Evolutionary conservation across 2,888 invertebrate genomes (phyloP).

Genomic region (Pteria penguin): DNA sequence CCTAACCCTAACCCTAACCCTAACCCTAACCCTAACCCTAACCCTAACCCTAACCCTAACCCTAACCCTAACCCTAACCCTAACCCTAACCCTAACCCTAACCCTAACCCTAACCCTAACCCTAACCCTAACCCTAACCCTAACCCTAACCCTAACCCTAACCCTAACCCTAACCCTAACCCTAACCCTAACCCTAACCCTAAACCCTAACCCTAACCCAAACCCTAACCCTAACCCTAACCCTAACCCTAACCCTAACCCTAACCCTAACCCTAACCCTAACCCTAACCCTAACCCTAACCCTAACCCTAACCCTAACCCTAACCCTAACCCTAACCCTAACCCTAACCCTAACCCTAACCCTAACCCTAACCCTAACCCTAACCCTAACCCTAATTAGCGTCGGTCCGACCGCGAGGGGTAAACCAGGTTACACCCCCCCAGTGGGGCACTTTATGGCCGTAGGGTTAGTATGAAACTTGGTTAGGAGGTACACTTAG

Average conservation of each 20-base stretch:
- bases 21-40: conserved; percentile 6
- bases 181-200: conserved; percentile 50
- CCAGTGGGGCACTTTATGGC: too few species aligned
- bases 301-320: conserved; percentile 33
- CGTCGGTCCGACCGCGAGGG: too few species aligned
- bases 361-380: conserved; percentile 20
- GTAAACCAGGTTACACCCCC: too few species aligned
- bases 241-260: conserved; percentile 35
- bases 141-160: conserved; percentile 38
- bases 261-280: conserved; percentile 37
- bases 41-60: conserved; percentile 11
- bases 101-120: conserved; percentile 39
- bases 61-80: conserved; percentile 27
- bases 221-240: conserved; percentile 21
- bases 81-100: conserved; percentile 35
- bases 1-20: conserved; percentile 12
- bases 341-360: conserved; percentile 36
- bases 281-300: conserved; percentile 38
- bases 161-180: conserved; percentile 52
- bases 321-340: conserved; percentile 34
- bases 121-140: too few species aligned
- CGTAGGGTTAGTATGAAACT: too few species aligned
- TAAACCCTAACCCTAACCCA: conserved; percentile 48
- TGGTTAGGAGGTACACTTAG: too few species aligned
- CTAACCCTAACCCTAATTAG: conserved; percentile 20